Evolutionary conservation across 2,888 invertebrate genomes (phyloP).

Genomic region (Drosophila conformis): DNA sequence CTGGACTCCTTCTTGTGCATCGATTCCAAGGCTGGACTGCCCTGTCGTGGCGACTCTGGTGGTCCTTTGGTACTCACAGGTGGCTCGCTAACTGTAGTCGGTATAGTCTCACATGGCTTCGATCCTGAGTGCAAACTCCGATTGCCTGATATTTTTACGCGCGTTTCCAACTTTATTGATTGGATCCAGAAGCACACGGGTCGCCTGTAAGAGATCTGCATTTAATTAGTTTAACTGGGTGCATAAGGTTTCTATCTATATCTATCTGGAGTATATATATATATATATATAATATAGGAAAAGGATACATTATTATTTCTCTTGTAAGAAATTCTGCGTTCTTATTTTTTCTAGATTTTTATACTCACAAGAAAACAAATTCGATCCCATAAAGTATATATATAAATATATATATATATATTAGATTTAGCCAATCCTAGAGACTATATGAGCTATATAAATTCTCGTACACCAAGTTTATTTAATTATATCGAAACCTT

Average conservation of each 20-base stretch:
- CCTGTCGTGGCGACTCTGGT: slow-evolving; percentile 63
- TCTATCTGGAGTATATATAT: background rate
- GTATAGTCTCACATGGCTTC: slow-evolving; percentile 65
- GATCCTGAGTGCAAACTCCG: slow-evolving; percentile 42
- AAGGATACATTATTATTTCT: background rate
- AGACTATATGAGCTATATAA: no score
- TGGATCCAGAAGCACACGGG: slow-evolving; percentile 53
- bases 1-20: slow-evolving; percentile 52
- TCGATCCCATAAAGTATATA: no score
- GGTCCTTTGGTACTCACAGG: slow-evolving; percentile 57
- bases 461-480: no score
- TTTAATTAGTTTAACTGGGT: background rate
- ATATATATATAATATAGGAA: background rate
- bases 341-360: no score
- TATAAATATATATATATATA: no score
- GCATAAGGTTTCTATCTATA: no score
- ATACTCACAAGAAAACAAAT: no score
- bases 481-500: no score
- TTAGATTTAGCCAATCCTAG: no score
- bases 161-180: slow-evolving; percentile 42
- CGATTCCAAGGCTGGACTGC: slow-evolving; percentile 49
- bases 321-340: background rate
- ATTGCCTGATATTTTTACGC: slow-evolving; percentile 58
- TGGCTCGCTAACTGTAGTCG: slow-evolving; percentile 48
- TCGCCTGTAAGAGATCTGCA: background rate